Percentiles rank a stretch among this genome's conserved stretches.
Conservation (phyloP, 2,113 vertebrate genomes). For the Sigmodon hispidus region DNA sequence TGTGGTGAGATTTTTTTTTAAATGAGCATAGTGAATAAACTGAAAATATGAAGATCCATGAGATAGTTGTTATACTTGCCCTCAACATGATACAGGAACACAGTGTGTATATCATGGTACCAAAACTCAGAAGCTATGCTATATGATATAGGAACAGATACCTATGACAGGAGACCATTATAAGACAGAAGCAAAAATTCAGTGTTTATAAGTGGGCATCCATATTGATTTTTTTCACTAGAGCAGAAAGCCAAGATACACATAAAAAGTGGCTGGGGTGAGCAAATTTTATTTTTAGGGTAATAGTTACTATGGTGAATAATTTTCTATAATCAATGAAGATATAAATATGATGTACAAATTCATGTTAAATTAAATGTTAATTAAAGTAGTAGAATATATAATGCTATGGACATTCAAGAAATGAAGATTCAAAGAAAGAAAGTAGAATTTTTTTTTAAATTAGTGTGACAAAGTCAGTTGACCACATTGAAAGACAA, state of each 20-base stretch:
- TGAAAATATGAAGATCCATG: background rate
- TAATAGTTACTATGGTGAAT: background rate
- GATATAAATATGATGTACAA: background rate
- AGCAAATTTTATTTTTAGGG: background rate
- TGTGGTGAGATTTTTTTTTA: background rate
- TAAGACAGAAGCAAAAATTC: background rate
- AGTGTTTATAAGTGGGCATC: background rate
- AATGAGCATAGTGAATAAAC: background rate
- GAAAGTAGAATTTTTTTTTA: slow-evolving; percentile 2
- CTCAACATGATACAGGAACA: background rate
- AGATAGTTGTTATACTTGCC: background rate
- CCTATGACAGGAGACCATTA: background rate
- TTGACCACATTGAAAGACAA: background rate
- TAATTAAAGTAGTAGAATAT: background rate
- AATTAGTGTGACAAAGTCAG: background rate
- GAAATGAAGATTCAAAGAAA: background rate
- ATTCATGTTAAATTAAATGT: background rate
- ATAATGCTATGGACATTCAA: background rate
- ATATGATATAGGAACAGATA: background rate
- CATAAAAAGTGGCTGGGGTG: background rate
- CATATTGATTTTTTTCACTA: background rate
- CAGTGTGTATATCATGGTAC: background rate
- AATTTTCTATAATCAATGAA: background rate
- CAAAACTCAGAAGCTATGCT: background rate
- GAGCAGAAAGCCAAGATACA: background rate